Evolutionary conservation across 2,113 vertebrate species (phyloP).

Genomic region (Passer domesticus): DNA sequence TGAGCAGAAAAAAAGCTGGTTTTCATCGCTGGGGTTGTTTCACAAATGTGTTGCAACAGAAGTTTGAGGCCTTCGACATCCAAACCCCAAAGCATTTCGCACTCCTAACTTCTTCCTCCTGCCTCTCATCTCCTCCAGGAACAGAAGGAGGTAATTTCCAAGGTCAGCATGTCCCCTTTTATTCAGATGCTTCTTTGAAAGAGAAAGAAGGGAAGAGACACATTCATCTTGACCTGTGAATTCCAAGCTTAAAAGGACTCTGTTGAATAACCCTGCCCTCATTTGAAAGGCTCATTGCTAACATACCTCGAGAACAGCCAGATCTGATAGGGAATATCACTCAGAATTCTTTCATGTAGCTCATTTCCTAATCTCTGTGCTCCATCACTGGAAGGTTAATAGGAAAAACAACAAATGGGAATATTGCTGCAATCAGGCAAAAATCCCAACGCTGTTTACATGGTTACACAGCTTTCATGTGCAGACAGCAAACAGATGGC

Average conservation of each 20-base stretch:
- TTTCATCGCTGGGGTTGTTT: neutral
- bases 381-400: constrained; percentile 40
- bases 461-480: neutral
- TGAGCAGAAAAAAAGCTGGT: neutral
- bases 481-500: neutral
- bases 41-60: neutral
- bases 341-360: constrained; percentile 11
- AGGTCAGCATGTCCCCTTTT: constrained; percentile 20
- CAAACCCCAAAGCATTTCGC: neutral
- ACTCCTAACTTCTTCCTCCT: neutral
- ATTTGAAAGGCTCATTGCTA: neutral
- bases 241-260: neutral
- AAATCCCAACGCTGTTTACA: neutral
- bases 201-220: neutral
- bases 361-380: constrained; percentile 34
- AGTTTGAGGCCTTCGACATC: neutral
- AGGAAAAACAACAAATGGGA: constrained; percentile 13
- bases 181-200: neutral
- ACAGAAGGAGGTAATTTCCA: constrained; percentile 15
- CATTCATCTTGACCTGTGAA: neutral
- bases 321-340: constrained; percentile 62
- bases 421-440: constrained; percentile 27
- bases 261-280: neutral
- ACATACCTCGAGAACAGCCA: constrained; percentile 39
- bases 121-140: neutral